Evolutionary conservation across 2,888 invertebrate species (phyloP), one percentile per base, ranked within the genome.

Genomic region (Catocala sponsa): DNA sequence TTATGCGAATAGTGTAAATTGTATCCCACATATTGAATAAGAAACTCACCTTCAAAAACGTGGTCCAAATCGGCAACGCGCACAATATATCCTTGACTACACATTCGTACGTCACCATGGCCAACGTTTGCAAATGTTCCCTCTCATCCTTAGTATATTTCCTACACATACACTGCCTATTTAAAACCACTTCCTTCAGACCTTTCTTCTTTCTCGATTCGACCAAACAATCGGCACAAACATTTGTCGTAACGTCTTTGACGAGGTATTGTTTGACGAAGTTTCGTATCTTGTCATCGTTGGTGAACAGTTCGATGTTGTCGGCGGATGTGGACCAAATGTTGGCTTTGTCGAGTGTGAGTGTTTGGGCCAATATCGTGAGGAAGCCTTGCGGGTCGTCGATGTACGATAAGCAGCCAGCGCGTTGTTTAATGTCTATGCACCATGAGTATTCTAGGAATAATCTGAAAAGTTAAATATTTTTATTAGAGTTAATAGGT

Each of bases 401-500:
- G 13, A 96, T 89, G 89, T 98, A 98, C 0, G 98, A 97, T 6
- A 98, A 95, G 81, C 98, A 98, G 10, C 98, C 98, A 1, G 98
- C 98, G 73, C 97, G 96, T 83, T 98, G 98, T 84, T 99, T 98
- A 11, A 99, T 97, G 83, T 97, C 97, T 44, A 99, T 94, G 48
- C 96, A 96, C 77, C 96, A 96, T 0, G 96, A 96, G 76, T 96
- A 95, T 55, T 96, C 92, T 0, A 98, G 87, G 77, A 97, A 96
- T 68, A 95, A 95, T 75, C 96, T 96, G 86, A 25, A 89, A 90
- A 43, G 13, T 6, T 11, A 47, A 54, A 43, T 6, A 6, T 5
- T 46, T 15, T 0, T n/a, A 11, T 11, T 32, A 35, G 0, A 2
- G 7, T 35, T 7, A 35, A 35, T 5, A 6, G 35, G 35, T 35